Conservation (phyloP, 35 echinoderm and acorn worm species). For the Apostichopus parvimensis region DNA sequence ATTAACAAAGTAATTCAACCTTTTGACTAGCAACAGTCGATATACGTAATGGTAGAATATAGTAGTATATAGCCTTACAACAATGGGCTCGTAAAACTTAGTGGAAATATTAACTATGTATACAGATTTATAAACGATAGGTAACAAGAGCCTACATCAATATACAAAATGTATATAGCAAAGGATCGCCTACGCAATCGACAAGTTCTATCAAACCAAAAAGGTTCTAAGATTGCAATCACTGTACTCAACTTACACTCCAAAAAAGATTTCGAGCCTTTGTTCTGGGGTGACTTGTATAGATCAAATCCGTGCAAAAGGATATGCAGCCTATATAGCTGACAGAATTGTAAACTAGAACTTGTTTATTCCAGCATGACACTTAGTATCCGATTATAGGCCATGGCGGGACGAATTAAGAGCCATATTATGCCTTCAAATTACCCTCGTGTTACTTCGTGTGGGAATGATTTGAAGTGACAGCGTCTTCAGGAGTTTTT, state of each 20-base stretch:
- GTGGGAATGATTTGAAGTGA: no score
- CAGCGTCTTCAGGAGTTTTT: no score
- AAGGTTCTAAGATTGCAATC: not conserved
- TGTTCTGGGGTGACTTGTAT: no score
- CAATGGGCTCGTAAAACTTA: no score
- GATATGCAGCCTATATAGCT: not conserved
- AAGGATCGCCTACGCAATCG: not conserved
- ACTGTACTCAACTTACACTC: not conserved
- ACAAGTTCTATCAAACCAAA: not conserved
- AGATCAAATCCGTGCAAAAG: no score
- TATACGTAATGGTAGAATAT: not conserved
- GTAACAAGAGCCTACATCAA: not conserved
- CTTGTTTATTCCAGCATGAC: not conserved
- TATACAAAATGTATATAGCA: not conserved
- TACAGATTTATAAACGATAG: not conserved
- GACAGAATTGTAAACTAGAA: not conserved
- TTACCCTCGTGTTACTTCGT: no score
- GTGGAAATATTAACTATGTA: not conserved
- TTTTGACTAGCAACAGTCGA: not conserved
- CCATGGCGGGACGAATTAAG: no score
- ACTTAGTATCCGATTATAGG: no score
- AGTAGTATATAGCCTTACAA: no score
- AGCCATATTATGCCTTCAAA: no score
- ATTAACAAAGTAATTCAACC: not conserved
- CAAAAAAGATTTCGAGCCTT: not conserved